Percentiles rank a stretch among this genome's conserved stretches.
These are phyloP conservation scores for Bothrops jararaca DNA, from an alignment of 2,113 vertebrate genomes.

Conservation along the genomic window DNA sequence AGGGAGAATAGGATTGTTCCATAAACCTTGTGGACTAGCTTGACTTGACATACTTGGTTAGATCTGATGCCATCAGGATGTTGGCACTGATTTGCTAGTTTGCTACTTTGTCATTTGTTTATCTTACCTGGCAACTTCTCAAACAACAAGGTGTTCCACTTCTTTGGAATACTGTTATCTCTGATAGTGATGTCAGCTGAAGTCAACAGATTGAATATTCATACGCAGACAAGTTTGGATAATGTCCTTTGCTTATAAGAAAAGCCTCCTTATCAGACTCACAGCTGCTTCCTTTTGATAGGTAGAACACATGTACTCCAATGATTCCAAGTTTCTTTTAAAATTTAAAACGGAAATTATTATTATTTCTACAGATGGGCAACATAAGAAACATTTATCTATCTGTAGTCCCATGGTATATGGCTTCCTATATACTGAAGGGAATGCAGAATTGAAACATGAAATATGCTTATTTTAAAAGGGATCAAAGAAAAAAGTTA, in stretches of 20 bases:
- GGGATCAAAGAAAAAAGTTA: conserved; percentile 4
- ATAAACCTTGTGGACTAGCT: conserved; percentile 65
- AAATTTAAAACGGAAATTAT: conserved; percentile 18
- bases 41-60: conserved; percentile 50
- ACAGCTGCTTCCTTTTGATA: conserved; percentile 79
- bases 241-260: conserved; percentile 70
- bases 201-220: conserved; percentile 75
- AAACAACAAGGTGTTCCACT: conserved; percentile 67
- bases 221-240: conserved; percentile 56
- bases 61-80: conserved; percentile 39
- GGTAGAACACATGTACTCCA: conserved; percentile 38
- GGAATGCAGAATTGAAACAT: conserved; percentile 33
- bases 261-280: conserved; percentile 61
- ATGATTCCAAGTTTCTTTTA: conserved; percentile 13
- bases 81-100: conserved; percentile 53
- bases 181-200: conserved; percentile 69
- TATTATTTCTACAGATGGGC: neutral
- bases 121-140: conserved; percentile 69
- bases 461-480: conserved; percentile 6
- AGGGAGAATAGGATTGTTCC: conserved; percentile 50
- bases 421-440: conserved; percentile 1
- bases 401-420: neutral
- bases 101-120: conserved; percentile 65
- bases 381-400: conserved; percentile 1
- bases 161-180: conserved; percentile 72